Percentiles rank a stretch among this genome's conserved stretches.
Conservation (phyloP, 2,113 vertebrate species). For the Dinomys branickii region DNA sequence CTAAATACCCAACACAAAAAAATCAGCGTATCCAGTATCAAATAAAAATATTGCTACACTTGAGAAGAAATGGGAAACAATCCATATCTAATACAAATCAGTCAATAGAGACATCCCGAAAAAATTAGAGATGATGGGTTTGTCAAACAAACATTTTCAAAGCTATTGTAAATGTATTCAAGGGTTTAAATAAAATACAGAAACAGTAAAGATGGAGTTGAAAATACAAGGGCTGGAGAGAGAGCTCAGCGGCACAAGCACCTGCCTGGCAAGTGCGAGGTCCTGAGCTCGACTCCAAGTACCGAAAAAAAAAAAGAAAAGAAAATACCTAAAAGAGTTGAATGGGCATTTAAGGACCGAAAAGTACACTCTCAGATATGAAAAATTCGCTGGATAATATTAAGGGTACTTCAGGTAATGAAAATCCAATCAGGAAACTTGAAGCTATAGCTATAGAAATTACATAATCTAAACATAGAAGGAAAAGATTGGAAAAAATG, state of each 20-base stretch:
- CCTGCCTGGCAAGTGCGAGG: no score
- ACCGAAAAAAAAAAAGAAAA: no score
- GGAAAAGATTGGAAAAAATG: neutral
- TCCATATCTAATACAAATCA: neutral
- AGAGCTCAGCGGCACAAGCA: no score
- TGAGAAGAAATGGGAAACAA: conserved; percentile 36
- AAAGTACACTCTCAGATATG: neutral
- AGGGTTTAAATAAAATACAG: neutral
- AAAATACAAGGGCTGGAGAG: no score
- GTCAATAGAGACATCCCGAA: neutral
- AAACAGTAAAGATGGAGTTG: neutral
- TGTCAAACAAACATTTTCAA: neutral
- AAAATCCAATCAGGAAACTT: neutral
- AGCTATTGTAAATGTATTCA: neutral
- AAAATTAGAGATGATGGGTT: neutral
- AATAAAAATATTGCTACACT: conserved; percentile 19
- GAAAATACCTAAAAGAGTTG: neutral
- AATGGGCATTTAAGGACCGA: neutral
- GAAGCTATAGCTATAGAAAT: neutral
- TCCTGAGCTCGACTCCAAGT: no score
- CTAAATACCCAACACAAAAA: neutral
- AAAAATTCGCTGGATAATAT: neutral
- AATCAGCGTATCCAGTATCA: neutral
- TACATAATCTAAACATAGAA: neutral
- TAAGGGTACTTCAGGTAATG: neutral